These are phyloP conservation scores for Montipora capitata DNA, from an alignment of 92 coral and sea anemone species.

Conservation along the genomic window DNA sequence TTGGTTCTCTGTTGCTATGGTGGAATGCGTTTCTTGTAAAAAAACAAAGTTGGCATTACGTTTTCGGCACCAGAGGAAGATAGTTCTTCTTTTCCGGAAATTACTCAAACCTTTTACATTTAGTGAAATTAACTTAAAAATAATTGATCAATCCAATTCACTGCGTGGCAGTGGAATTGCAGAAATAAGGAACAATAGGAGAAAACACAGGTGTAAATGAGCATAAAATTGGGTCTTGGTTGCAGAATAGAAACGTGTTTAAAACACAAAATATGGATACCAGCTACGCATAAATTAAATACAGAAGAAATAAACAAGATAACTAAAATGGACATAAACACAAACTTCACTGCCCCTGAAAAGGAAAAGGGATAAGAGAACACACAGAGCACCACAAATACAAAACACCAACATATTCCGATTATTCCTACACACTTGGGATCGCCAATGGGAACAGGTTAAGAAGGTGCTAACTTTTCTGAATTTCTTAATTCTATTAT, in stretches of 20 bases:
- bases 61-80: constrained; percentile 10
- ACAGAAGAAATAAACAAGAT: background rate
- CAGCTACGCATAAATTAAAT: background rate
- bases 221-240: background rate
- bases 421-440: background rate
- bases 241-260: background rate
- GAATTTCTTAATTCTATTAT: background rate
- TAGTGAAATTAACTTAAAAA: constrained; percentile 1
- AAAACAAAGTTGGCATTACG: constrained; percentile 18
- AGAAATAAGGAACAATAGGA: background rate
- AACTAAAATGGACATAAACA: background rate
- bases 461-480: constrained; percentile 1
- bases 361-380: constrained; percentile 3
- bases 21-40: constrained; percentile 36
- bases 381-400: background rate
- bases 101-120: constrained; percentile 34
- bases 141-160: background rate
- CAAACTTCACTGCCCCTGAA: background rate
- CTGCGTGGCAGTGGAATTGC: background rate
- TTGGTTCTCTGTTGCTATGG: background rate
- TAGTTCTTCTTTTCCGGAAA: constrained; percentile 15
- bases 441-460: background rate
- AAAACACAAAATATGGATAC: too few species aligned
- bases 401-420: background rate
- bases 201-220: background rate